Percentiles rank a stretch among this genome's conserved stretches.
phyloP scores from a whole-genome alignment of 2,113 vertebrate species.

The Ascaphus truei region DNA sequence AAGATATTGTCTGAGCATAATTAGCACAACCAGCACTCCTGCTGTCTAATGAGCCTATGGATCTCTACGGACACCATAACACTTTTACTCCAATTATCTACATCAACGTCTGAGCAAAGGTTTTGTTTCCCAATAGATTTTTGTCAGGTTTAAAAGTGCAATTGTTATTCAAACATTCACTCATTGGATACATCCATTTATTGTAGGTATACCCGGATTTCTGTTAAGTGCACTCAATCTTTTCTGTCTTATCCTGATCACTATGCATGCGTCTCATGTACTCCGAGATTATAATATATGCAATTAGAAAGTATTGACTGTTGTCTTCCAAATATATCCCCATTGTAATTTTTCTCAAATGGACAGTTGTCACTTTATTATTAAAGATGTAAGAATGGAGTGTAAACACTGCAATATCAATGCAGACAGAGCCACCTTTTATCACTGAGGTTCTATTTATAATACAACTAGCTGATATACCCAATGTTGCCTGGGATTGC shows the following conservation, averaged over 20 bases:
- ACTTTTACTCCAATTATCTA: slow-evolving; percentile 36
- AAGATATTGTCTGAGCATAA: slow-evolving; percentile 28
- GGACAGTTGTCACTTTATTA: neutral
- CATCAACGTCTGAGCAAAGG: slow-evolving; percentile 36
- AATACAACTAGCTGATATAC: no score
- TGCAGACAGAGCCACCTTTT: no score
- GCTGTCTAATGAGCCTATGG: slow-evolving; percentile 33
- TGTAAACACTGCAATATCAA: no score
- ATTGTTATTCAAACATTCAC: slow-evolving; percentile 23
- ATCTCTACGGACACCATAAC: slow-evolving; percentile 33
- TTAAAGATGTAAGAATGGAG: slow-evolving; percentile 2
- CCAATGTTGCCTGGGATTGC: no score
- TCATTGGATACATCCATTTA: neutral
- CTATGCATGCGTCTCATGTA: neutral
- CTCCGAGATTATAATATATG: neutral
- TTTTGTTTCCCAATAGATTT: slow-evolving; percentile 33
- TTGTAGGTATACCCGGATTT: neutral
- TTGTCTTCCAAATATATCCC: neutral
- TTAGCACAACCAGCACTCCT: slow-evolving; percentile 30
- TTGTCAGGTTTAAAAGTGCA: slow-evolving; percentile 23
- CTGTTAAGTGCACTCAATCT: neutral
- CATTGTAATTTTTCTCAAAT: slow-evolving; percentile 17
- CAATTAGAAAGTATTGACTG: no score
- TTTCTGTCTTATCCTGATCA: slow-evolving; percentile 3
- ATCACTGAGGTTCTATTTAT: no score